These are phyloP conservation scores for Gymnosoma rotundatum DNA, from an alignment of 2,888 invertebrate species.

Conservation along the genomic window DNA sequence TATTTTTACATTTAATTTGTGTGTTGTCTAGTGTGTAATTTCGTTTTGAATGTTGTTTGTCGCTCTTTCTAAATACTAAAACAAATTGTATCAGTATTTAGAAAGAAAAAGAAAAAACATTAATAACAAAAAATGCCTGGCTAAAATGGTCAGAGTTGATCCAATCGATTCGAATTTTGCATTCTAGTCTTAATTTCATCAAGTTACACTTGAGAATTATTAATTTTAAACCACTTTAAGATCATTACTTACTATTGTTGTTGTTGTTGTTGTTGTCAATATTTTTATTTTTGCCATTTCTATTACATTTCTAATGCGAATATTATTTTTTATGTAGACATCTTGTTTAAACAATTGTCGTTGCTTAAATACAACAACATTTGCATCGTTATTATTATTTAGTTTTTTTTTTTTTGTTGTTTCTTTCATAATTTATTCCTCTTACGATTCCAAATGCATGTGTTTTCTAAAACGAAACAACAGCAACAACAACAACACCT, in stretches of 20 bases:
- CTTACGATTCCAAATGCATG: conserved; percentile 44
- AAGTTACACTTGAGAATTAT: conserved; percentile 58
- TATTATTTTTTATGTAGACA: conserved; percentile 58
- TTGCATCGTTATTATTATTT: conserved; percentile 36
- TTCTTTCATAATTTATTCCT: conserved; percentile 44
- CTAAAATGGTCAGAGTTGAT: conserved; percentile 50
- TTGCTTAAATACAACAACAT: conserved; percentile 28
- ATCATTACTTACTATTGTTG: background rate
- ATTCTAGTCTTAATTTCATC: conserved; percentile 61
- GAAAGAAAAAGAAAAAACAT: conserved; percentile 1
- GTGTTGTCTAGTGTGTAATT: background rate
- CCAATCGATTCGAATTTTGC: conserved; percentile 56
- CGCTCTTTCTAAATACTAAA: conserved; percentile 30
- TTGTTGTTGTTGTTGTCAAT: background rate
- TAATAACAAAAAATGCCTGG: conserved; percentile 11
- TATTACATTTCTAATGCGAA: conserved; percentile 45
- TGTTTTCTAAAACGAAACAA: conserved; percentile 24
- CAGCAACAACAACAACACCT: background rate
- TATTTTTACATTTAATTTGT: conserved; percentile 27
- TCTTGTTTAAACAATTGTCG: conserved; percentile 59
- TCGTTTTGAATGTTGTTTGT: background rate
- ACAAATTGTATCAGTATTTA: conserved; percentile 61
- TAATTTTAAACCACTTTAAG: conserved; percentile 44
- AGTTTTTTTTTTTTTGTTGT: conserved; percentile 30
- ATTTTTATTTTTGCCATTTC: conserved; percentile 8